phyloP scores from a whole-genome alignment of 2,797 vertebrate genomes.

The Clangula hyemalis region DNA sequence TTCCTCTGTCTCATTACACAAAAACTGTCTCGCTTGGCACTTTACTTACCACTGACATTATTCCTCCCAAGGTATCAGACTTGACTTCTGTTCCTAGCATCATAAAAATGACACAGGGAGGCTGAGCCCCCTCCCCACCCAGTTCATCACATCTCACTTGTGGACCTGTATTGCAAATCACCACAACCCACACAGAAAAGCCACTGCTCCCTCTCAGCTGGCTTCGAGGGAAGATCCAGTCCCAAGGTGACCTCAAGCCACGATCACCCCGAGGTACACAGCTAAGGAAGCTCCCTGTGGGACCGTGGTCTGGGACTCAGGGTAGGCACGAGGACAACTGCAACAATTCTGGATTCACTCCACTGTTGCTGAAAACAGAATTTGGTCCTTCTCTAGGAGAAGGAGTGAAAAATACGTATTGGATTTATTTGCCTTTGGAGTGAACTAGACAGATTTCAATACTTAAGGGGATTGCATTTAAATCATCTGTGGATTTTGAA shows the following conservation, averaged over 20 bases:
- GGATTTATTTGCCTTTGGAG: slow-evolving; percentile 36
- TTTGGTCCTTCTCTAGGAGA: not conserved
- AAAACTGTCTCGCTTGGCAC: not conserved
- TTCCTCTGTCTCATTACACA: not conserved
- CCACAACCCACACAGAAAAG: not conserved
- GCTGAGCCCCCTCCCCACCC: not conserved
- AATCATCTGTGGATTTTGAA: slow-evolving; percentile 45
- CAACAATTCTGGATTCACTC: not conserved
- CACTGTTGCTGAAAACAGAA: not conserved
- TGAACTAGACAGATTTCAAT: slow-evolving; percentile 34
- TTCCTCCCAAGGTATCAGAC: not conserved
- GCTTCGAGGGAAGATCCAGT: not conserved
- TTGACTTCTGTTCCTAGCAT: not conserved
- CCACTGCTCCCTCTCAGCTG: not conserved
- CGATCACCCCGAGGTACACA: not conserved
- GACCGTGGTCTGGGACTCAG: not conserved
- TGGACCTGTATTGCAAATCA: not conserved
- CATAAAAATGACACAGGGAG: not conserved
- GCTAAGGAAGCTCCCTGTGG: not conserved
- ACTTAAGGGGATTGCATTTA: slow-evolving; percentile 54
- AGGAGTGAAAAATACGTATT: not conserved
- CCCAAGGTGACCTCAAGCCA: not conserved
- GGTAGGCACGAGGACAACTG: not conserved
- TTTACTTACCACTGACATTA: not conserved
- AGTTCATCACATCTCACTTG: not conserved